These are phyloP conservation scores for Tinea trinotella DNA, from an alignment of 2,888 invertebrate genomes.

Conservation along the genomic window DNA sequence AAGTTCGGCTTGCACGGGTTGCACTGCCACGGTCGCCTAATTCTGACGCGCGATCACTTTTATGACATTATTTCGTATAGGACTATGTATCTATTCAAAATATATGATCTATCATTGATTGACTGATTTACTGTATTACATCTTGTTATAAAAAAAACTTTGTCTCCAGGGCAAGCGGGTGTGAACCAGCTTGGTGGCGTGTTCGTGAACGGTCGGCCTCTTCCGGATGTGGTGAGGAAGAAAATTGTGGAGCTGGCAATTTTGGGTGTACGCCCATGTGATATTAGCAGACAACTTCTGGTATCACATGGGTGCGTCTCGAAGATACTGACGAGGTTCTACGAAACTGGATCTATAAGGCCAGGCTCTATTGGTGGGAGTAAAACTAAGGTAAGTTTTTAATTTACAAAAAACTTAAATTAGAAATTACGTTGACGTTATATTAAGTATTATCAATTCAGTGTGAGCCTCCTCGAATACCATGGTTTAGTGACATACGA, in stretches of 20 bases:
- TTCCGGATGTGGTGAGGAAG: constrained; percentile 94
- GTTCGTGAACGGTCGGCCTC: constrained; percentile 97
- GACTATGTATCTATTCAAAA: too few relatives aligned
- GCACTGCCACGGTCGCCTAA: too few relatives aligned
- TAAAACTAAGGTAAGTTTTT: constrained; percentile 88
- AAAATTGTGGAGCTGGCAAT: constrained; percentile 95
- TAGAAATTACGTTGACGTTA: too few relatives aligned
- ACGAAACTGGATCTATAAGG: constrained; percentile 96
- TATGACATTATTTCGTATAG: too few relatives aligned
- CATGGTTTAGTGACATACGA: too few relatives aligned
- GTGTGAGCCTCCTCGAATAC: too few relatives aligned
- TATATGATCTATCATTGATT: too few relatives aligned
- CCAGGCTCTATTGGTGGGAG: constrained; percentile 96
- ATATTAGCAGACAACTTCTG: constrained; percentile 94
- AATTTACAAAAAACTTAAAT: not conserved
- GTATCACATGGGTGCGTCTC: constrained; percentile 98
- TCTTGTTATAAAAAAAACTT: too few relatives aligned
- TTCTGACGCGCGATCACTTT: too few relatives aligned
- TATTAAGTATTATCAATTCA: too few relatives aligned
- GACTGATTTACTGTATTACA: too few relatives aligned
- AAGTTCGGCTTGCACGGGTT: too few relatives aligned
- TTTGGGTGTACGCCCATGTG: constrained; percentile 95
- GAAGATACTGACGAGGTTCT: constrained; percentile 95
- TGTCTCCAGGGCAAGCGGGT: constrained; percentile 89
- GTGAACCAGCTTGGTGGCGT: constrained; percentile 98